A percentile compares a stretch with the other conserved stretches of the same genome.
phyloP scores from a whole-genome alignment of 2,888 invertebrate species.

The Spisula subtruncata region DNA sequence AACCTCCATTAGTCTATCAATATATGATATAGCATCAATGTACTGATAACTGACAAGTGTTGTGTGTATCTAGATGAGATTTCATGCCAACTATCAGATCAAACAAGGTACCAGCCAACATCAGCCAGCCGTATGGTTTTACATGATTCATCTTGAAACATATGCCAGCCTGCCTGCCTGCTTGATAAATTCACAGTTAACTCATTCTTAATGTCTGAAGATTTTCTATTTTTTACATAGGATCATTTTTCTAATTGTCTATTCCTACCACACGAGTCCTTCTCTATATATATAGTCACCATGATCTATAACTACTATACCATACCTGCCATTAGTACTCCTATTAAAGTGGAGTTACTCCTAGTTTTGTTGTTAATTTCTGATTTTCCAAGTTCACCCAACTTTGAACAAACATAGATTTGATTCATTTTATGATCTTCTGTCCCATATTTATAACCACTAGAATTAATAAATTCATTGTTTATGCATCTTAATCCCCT shows the following conservation, averaged over 20 bases:
- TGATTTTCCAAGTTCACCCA: no score
- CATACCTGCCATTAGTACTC: no score
- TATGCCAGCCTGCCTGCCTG: no score
- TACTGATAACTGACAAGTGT: not conserved
- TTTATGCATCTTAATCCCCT: no score
- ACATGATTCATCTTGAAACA: not conserved
- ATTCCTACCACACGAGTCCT: not conserved
- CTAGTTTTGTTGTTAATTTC: no score
- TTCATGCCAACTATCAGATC: slow-evolving; percentile 15
- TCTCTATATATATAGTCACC: no score
- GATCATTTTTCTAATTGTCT: not conserved
- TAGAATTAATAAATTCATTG: no score
- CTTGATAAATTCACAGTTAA: not conserved
- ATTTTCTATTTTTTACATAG: not conserved
- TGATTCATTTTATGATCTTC: no score
- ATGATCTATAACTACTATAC: no score
- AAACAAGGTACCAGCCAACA: not conserved
- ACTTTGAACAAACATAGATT: no score
- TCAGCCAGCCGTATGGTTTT: not conserved
- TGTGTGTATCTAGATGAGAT: not conserved
- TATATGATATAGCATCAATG: not conserved
- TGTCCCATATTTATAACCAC: no score
- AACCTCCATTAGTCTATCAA: not conserved
- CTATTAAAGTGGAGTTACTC: no score
- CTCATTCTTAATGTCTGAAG: not conserved